These are phyloP conservation scores for Nomada hirtipes DNA, from an alignment of 2,888 invertebrate genomes.

Conservation along the genomic window DNA sequence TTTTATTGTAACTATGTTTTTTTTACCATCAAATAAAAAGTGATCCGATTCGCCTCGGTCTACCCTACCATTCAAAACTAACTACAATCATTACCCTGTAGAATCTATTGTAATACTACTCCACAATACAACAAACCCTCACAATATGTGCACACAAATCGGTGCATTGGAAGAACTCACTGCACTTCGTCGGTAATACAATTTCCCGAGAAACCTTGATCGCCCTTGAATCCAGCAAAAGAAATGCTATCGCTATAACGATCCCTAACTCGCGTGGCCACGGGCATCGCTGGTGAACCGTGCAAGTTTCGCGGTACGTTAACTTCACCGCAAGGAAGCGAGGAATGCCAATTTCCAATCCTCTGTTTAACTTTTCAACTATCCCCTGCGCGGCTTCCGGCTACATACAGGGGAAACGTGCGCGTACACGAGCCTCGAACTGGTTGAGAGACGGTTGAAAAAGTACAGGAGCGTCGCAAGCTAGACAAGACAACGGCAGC, in stretches of 20 bases:
- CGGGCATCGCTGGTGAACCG: conserved; percentile 65
- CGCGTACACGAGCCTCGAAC: not conserved
- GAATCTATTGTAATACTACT: too few species aligned
- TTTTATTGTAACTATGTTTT: too few species aligned
- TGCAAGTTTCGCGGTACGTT: conserved; percentile 71
- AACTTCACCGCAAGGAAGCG: conserved; percentile 63
- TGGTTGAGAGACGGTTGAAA: not conserved
- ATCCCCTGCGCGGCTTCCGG: conserved; percentile 49
- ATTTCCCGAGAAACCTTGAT: not conserved
- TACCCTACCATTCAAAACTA: too few species aligned
- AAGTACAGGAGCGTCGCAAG: conserved; percentile 22
- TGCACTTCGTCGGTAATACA: not conserved
- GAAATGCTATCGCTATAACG: conserved; percentile 10
- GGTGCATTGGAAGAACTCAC: not conserved
- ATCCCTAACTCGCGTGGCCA: conserved; percentile 46
- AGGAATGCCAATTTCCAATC: conserved; percentile 78
- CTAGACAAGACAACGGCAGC: conserved; percentile 11
- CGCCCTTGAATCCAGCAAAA: not conserved
- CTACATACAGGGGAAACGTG: not conserved
- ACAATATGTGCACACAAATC: too few species aligned
- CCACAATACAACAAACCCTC: too few species aligned
- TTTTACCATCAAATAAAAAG: too few species aligned
- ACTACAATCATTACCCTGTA: too few species aligned
- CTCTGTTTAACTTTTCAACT: conserved; percentile 78
- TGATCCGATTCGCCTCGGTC: too few species aligned